Evolutionary conservation across 2,888 invertebrate genomes (phyloP).

Genomic region (Clanis bilineata): DNA sequence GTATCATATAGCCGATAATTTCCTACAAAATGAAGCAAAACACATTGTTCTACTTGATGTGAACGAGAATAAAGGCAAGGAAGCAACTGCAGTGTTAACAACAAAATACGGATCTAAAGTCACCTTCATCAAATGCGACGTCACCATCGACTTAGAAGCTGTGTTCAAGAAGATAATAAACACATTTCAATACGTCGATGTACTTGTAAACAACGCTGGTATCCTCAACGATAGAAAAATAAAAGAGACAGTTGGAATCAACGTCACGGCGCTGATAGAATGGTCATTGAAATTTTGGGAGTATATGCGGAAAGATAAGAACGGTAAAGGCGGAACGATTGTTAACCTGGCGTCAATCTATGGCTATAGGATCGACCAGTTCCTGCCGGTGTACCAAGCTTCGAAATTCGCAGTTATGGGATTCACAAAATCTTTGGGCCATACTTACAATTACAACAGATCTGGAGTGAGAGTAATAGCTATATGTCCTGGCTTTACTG

Average conservation of each 20-base stretch:
- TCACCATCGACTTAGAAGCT: conserved; percentile 66
- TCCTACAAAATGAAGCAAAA: conserved; percentile 63
- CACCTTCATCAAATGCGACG: conserved; percentile 73
- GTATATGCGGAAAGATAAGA: conserved; percentile 77
- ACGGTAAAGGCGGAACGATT: conserved; percentile 82
- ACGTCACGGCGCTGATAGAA: conserved; percentile 49
- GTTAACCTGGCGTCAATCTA: conserved; percentile 84
- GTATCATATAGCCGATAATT: conserved; percentile 59
- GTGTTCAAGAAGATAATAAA: conserved; percentile 50
- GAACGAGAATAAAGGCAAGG: conserved; percentile 51
- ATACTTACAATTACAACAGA: conserved; percentile 62
- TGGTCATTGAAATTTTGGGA: conserved; percentile 78
- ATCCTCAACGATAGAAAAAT: conserved; percentile 40
- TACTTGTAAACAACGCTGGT: conserved; percentile 69
- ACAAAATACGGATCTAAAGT: conserved; percentile 70
- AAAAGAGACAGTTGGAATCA: conserved; percentile 53
- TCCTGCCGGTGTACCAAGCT: conserved; percentile 81
- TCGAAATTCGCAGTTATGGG: conserved; percentile 81
- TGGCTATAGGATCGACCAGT: conserved; percentile 74
- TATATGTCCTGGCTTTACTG: conserved; percentile 76
- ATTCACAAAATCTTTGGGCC: conserved; percentile 70
- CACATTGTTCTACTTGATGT: conserved; percentile 46
- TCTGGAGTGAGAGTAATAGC: conserved; percentile 75
- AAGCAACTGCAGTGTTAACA: conserved; percentile 61
- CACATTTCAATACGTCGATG: conserved; percentile 55